Conservation (phyloP, 2,888 invertebrate species). For the Torymus tubicola region DNA sequence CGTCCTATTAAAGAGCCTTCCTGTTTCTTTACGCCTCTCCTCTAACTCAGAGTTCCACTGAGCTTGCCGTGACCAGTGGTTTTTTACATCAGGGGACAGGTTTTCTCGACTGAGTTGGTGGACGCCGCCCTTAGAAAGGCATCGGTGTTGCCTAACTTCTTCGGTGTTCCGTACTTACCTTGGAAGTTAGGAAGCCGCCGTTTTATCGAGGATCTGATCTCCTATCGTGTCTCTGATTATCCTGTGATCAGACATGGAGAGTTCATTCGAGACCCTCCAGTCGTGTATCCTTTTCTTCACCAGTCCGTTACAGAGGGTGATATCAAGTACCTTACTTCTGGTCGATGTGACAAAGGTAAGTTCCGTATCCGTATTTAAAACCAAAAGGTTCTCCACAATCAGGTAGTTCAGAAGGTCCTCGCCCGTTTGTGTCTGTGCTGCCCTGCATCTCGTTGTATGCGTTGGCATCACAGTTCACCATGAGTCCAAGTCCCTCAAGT, state of each 20-base stretch:
- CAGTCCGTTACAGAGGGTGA: neutral
- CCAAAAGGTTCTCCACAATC: neutral
- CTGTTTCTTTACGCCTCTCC: neutral
- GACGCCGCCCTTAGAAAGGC: neutral
- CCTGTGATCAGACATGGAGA: neutral
- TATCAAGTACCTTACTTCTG: slow-evolving; percentile 10
- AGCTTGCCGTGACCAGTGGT: neutral
- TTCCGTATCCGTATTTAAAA: neutral
- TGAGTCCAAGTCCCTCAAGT: too few relatives aligned
- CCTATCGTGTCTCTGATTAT: neutral
- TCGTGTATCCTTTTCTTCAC: neutral
- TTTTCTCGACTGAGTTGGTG: neutral
- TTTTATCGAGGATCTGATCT: neutral
- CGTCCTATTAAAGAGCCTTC: neutral
- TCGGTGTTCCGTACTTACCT: neutral
- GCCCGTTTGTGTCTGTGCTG: neutral
- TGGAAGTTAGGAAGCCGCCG: neutral
- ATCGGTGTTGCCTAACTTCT: neutral
- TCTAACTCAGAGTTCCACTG: neutral
- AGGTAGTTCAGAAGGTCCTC: neutral
- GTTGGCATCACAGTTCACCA: too few relatives aligned
- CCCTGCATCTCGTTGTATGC: too few relatives aligned
- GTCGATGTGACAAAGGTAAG: neutral
- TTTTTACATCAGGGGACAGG: neutral
- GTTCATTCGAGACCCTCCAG: neutral